Conservation (phyloP, 2,113 vertebrate species). For the Suricata suricatta region DNA sequence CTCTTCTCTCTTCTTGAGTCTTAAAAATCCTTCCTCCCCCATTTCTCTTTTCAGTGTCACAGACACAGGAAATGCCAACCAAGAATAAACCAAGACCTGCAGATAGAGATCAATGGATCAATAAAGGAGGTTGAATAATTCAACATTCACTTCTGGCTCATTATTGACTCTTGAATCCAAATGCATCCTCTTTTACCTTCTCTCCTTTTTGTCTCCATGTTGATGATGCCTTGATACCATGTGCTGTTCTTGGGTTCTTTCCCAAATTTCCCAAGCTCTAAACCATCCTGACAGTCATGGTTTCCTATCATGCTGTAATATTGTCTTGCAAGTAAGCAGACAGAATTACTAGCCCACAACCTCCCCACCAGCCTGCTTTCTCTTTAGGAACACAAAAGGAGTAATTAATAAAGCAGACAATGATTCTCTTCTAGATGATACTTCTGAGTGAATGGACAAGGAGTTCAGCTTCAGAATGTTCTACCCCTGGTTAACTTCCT, state of each 20-base stretch:
- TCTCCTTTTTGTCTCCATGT: slow-evolving; percentile 59
- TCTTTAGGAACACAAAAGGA: not conserved
- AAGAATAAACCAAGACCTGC: slow-evolving; percentile 75
- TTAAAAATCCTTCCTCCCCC: slow-evolving; percentile 48
- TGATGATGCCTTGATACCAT: slow-evolving; percentile 42
- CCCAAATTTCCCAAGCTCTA: slow-evolving; percentile 38
- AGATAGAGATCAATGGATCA: slow-evolving; percentile 78
- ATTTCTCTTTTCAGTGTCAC: slow-evolving; percentile 57
- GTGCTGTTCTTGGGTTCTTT: slow-evolving; percentile 48
- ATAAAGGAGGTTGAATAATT: slow-evolving; percentile 81
- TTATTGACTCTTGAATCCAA: slow-evolving; percentile 69
- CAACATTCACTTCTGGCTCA: slow-evolving; percentile 72
- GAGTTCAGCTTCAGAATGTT: not conserved
- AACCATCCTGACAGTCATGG: not conserved
- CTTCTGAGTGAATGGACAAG: not conserved
- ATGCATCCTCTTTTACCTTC: slow-evolving; percentile 59
- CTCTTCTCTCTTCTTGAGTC: slow-evolving; percentile 29
- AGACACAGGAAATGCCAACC: slow-evolving; percentile 69
- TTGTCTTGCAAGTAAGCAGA: slow-evolving; percentile 16
- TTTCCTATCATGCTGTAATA: not conserved
- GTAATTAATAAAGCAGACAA: not conserved
- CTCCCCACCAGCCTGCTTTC: not conserved
- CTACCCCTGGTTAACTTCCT: not conserved
- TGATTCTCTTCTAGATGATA: not conserved
- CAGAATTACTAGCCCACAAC: not conserved